A percentile compares a stretch with the other conserved stretches of the same genome.
These are phyloP conservation scores for Chiloscyllium plagiosum DNA, from an alignment of 2,113 vertebrate genomes.

Conservation along the genomic window DNA sequence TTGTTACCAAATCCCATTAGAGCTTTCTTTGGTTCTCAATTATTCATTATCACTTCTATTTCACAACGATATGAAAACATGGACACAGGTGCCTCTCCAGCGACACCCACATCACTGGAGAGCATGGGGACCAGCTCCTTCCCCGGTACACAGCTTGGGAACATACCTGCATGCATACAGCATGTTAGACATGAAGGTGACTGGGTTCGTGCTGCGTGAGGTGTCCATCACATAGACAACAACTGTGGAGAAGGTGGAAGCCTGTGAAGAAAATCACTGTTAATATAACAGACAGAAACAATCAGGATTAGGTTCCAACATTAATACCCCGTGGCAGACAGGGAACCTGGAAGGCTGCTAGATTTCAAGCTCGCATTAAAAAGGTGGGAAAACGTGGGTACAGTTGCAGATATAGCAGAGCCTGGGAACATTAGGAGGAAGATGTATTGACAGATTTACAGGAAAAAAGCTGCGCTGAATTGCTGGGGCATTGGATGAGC, in stretches of 20 bases:
- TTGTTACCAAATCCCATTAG: background rate
- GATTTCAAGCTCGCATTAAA: background rate
- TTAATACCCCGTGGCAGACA: background rate
- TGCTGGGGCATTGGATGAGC: too few relatives aligned
- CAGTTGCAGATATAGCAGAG: background rate
- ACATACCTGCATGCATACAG: conserved; percentile 91
- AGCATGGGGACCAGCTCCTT: background rate
- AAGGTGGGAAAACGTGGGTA: background rate
- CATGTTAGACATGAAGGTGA: conserved; percentile 99
- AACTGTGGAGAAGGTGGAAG: conserved; percentile 85
- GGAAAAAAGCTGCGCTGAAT: too few relatives aligned
- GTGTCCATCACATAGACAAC: conserved; percentile 98
- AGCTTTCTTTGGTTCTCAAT: background rate
- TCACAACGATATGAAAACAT: background rate
- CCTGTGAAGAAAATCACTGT: conserved; percentile 55
- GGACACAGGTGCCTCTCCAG: background rate
- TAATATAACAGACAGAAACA: background rate
- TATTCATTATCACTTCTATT: background rate
- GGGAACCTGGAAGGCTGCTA: too few relatives aligned
- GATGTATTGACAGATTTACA: too few relatives aligned
- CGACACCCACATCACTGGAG: background rate
- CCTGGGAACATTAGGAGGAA: too few relatives aligned
- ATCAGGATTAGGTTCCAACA: background rate
- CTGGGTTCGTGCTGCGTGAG: conserved; percentile 82
- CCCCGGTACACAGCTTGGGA: background rate